Conservation (phyloP, 2,888 invertebrate genomes). For the Beris chalybata region DNA sequence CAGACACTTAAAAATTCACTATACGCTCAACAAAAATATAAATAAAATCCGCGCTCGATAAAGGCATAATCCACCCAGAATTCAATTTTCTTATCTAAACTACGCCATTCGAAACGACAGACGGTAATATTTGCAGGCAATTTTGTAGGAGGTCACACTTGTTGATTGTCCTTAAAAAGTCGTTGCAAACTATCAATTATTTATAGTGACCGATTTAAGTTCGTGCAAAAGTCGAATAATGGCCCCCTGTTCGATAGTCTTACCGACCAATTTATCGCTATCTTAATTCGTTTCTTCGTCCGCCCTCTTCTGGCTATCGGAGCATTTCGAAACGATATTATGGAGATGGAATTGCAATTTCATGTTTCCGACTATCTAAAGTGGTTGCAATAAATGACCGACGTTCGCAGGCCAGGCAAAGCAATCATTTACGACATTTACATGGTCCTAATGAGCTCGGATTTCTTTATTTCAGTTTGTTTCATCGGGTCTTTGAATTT, state of each 20-base stretch:
- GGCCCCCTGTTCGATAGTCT: neutral
- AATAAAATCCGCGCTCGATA: slow-evolving; percentile 15
- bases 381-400: no score
- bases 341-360: no score
- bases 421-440: no score
- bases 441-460: no score
- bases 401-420: no score
- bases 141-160: slow-evolving; percentile 10
- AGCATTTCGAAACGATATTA: no score
- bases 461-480: no score
- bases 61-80: slow-evolving; percentile 18
- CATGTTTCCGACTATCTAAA: no score
- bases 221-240: neutral
- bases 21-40: neutral
- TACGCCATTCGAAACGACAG: slow-evolving; percentile 1
- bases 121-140: slow-evolving; percentile 4
- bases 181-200: neutral
- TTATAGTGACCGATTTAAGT: neutral
- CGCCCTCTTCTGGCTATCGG: no score
- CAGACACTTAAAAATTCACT: neutral
- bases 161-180: neutral
- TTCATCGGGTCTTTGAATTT: no score
- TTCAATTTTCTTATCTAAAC: slow-evolving; percentile 28
- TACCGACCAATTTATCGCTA: no score
- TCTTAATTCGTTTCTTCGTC: no score